phyloP scores from a whole-genome alignment of 2,797 vertebrate species.

The Aldrovandia affinis region DNA sequence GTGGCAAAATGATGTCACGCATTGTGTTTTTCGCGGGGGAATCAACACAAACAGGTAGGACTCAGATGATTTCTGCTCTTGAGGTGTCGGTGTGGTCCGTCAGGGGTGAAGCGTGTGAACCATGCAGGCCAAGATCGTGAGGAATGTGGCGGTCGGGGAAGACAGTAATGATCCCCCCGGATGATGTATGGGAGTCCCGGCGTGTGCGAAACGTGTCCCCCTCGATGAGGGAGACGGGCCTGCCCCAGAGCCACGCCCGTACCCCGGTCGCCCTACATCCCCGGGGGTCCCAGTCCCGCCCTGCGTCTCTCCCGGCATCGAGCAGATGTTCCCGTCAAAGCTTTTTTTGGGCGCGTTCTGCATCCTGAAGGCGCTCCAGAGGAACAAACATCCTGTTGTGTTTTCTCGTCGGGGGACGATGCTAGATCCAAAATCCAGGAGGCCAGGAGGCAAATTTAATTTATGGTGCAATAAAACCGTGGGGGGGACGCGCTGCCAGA shows the following conservation, averaged over 20 bases:
- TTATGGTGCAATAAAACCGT: conserved; percentile 10
- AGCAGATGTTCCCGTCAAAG: conserved; percentile 22
- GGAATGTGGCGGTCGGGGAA: background rate
- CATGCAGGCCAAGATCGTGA: background rate
- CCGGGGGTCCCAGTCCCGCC: background rate
- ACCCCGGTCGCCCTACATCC: background rate
- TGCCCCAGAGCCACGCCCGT: background rate
- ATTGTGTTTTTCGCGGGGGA: background rate
- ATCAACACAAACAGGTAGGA: background rate
- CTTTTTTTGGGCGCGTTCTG: background rate
- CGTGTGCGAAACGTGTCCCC: background rate
- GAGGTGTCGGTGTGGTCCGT: background rate
- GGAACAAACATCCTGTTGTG: conserved; percentile 33
- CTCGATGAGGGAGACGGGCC: background rate
- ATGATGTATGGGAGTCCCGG: background rate
- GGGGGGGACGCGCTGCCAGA: background rate
- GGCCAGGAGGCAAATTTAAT: background rate
- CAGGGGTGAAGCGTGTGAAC: background rate
- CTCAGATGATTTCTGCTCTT: conserved; percentile 1
- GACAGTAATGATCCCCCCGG: conserved; percentile 9
- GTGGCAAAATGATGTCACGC: background rate
- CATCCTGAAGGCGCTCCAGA: conserved; percentile 8
- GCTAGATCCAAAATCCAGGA: background rate
- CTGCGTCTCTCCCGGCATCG: background rate
- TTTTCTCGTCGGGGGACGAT: background rate